phyloP scores from a whole-genome alignment of 2,888 invertebrate species.

The Leistus spinibarbis region DNA sequence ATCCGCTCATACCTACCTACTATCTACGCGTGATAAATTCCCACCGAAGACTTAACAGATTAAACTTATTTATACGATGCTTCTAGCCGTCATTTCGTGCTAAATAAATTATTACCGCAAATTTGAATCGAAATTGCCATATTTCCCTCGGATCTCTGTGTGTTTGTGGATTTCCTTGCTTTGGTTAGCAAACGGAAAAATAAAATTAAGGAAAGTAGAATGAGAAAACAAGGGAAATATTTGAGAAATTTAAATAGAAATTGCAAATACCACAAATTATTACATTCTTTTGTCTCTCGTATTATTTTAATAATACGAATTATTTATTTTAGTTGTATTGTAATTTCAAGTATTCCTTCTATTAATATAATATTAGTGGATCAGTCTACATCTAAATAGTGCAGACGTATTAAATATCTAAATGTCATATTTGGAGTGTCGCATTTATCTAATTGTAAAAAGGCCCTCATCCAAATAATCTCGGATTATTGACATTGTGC shows the following conservation, averaged over 20 bases:
- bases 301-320: neutral
- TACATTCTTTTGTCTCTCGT: neutral
- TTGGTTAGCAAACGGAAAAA: neutral
- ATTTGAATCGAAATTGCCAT: neutral
- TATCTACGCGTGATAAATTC: slow-evolving; percentile 42
- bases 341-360: neutral
- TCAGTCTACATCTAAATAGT: too few species aligned
- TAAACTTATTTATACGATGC: slow-evolving; percentile 17
- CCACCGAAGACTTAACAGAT: slow-evolving; percentile 41
- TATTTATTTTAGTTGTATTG: neutral
- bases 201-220: neutral
- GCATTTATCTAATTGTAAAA: too few species aligned
- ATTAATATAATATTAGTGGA: neutral
- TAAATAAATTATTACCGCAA: neutral
- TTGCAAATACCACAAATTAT: neutral
- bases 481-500: neutral
- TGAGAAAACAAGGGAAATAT: slow-evolving; percentile 18
- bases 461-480: too few species aligned
- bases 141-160: too few species aligned
- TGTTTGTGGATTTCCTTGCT: neutral
- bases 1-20: too few species aligned
- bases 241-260: slow-evolving; percentile 19
- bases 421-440: too few species aligned
- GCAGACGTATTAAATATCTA: too few species aligned
- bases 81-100: neutral